These are phyloP conservation scores for Rhopalosiphum padi DNA, from an alignment of 1,140 invertebrate species.

Conservation along the genomic window DNA sequence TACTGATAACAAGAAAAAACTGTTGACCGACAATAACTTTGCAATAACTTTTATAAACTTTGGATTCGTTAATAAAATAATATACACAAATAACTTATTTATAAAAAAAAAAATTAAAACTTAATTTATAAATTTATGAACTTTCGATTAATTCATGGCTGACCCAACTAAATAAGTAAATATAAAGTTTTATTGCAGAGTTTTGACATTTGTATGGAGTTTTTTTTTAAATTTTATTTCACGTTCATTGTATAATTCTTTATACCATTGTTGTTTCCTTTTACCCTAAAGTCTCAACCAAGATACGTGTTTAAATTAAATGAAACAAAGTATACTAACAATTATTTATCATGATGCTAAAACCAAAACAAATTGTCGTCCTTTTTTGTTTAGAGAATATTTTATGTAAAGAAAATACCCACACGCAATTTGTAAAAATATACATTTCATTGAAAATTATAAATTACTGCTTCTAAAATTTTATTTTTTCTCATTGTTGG, in stretches of 20 bases:
- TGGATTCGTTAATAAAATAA: neutral
- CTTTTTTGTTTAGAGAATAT: constrained; percentile 30
- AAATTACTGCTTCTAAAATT: neutral
- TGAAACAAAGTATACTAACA: constrained; percentile 36
- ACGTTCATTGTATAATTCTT: constrained; percentile 26
- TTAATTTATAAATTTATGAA: neutral
- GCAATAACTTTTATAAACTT: neutral
- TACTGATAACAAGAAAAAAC: neutral
- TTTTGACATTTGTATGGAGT: neutral
- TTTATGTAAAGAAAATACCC: neutral
- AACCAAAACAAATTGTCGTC: constrained; percentile 15
- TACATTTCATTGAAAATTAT: neutral
- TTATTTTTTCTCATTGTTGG: neutral
- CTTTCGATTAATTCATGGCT: neutral
- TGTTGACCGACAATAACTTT: neutral
- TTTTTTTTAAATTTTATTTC: neutral
- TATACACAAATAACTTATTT: neutral
- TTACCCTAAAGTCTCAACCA: neutral
- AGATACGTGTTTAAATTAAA: constrained; percentile 51
- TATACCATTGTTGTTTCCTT: constrained; percentile 25
- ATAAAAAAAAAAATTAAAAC: neutral
- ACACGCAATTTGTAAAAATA: neutral
- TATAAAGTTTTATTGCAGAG: neutral
- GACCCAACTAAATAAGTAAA: neutral
- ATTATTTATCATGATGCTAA: constrained; percentile 35